Conservation (phyloP, 2,888 invertebrate species). For the Hydrotaea cyrtoneurina region DNA sequence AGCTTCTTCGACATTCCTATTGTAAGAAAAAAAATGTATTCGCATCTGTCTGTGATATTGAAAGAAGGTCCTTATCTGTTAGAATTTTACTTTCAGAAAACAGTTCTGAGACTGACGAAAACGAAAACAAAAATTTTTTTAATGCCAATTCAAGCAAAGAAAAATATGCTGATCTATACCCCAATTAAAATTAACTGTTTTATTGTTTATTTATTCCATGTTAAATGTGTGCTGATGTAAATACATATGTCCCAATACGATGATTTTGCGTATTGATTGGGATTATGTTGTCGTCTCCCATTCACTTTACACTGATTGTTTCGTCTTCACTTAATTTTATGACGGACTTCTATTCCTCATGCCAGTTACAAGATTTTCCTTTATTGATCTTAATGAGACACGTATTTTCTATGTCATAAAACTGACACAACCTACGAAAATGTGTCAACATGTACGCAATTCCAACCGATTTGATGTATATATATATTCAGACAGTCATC, state of each 20-base stretch:
- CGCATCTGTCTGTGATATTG: no score
- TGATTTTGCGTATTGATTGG: neutral
- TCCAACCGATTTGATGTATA: neutral
- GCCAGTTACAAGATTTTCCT: neutral
- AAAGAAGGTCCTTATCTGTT: no score
- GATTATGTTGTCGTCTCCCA: neutral
- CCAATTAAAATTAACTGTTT: neutral
- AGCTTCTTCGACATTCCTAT: no score
- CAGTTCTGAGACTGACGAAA: no score
- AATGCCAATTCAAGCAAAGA: no score
- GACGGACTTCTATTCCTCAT: neutral
- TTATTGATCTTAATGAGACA: slow-evolving; percentile 13
- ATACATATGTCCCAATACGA: neutral
- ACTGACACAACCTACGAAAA: neutral
- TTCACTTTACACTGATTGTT: neutral
- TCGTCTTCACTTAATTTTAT: neutral
- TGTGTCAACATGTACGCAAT: neutral
- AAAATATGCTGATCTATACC: no score
- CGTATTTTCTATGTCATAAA: slow-evolving; percentile 2
- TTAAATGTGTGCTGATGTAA: no score
- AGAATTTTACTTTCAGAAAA: no score
- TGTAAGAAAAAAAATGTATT: no score
- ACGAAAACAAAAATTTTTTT: no score
- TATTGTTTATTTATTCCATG: neutral
- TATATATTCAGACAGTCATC: neutral